Percentiles rank a stretch among this genome's conserved stretches.
Evolutionary conservation across 2,113 vertebrate species (phyloP).

Genomic region (Struthio camelus): DNA sequence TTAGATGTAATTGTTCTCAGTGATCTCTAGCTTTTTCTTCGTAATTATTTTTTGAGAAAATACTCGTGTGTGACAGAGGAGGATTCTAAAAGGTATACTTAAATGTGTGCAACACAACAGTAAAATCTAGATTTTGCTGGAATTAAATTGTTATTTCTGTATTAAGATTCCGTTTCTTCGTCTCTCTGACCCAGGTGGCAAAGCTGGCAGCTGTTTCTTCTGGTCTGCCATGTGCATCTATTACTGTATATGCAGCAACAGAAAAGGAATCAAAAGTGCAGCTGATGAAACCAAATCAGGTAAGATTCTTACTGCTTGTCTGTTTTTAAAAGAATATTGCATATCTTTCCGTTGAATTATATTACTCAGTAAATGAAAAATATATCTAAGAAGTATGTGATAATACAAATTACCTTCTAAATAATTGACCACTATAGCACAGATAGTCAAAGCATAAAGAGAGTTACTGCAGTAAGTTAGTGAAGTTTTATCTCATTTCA

Average conservation of each 20-base stretch:
- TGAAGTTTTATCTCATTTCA: background rate
- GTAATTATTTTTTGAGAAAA: background rate
- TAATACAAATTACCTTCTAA: background rate
- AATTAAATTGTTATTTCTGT: background rate
- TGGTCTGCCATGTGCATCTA: slow-evolving; percentile 78
- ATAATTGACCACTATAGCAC: background rate
- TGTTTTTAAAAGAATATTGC: background rate
- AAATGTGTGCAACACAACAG: background rate
- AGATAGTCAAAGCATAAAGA: background rate
- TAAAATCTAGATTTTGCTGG: background rate
- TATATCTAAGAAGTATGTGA: background rate
- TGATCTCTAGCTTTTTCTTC: background rate
- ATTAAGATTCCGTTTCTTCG: background rate
- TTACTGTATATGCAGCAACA: slow-evolving; percentile 74
- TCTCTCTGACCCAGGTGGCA: slow-evolving; percentile 73
- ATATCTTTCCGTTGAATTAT: background rate
- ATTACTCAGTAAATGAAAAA: background rate
- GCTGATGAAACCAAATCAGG: slow-evolving; percentile 77
- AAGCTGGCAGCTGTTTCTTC: slow-evolving; percentile 79
- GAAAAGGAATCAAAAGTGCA: slow-evolving; percentile 64
- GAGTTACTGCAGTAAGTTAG: background rate
- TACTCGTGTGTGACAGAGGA: background rate
- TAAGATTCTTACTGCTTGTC: slow-evolving; percentile 39
- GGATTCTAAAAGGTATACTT: background rate
- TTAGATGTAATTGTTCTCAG: background rate